Conservation (phyloP, 2,797 vertebrate species). For the Corythornis leucogaster region DNA sequence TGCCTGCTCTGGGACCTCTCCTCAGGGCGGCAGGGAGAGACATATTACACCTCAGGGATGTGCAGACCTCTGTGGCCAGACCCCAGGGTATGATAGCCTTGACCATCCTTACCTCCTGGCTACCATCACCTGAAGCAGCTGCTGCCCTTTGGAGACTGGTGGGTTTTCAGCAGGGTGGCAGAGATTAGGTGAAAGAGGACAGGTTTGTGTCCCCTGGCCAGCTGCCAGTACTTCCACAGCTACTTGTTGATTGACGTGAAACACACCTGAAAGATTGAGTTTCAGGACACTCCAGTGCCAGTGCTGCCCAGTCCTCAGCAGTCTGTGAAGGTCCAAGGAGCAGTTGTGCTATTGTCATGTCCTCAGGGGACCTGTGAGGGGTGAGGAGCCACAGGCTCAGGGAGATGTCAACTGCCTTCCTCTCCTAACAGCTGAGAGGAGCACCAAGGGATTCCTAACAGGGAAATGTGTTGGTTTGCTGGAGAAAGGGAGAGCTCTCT, state of each 20-base stretch:
- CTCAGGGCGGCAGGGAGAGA: not conserved
- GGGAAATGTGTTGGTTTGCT: not conserved
- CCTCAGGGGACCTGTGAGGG: not conserved
- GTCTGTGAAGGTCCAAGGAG: not conserved
- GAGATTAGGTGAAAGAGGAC: not conserved
- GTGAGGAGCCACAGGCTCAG: not conserved
- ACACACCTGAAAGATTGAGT: not conserved
- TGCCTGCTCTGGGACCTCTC: not conserved
- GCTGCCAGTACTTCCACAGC: not conserved
- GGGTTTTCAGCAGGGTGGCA: not conserved
- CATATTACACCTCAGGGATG: not conserved
- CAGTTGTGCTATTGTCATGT: fast-evolving
- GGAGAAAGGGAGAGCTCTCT: not conserved
- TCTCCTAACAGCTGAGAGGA: not conserved
- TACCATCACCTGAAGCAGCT: not conserved
- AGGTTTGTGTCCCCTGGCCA: not conserved
- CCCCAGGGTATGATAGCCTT: not conserved
- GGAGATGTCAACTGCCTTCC: not conserved
- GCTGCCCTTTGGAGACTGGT: not conserved
- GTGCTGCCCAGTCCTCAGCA: not conserved
- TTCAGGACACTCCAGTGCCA: not conserved
- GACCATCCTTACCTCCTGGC: not conserved
- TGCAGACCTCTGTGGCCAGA: not conserved
- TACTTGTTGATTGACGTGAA: not conserved
- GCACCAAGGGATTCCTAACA: not conserved